These are phyloP conservation scores for Corythucha ciliata DNA, from an alignment of 2,888 invertebrate genomes.

Conservation along the genomic window DNA sequence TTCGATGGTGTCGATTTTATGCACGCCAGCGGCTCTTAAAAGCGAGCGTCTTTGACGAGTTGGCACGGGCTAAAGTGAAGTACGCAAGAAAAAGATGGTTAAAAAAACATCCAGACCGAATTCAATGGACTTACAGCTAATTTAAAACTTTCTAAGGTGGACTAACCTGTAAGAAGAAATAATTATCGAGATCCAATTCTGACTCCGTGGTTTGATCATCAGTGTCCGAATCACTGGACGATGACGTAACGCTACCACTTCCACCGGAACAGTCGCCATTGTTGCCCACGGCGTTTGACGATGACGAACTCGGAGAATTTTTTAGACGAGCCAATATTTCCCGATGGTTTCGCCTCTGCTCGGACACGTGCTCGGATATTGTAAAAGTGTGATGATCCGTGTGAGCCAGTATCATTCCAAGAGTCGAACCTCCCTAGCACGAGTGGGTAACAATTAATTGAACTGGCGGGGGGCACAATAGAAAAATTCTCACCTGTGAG, in stretches of 20 bases:
- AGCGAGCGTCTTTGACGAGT: constrained; percentile 81
- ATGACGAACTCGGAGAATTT: constrained; percentile 40
- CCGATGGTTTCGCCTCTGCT: constrained; percentile 77
- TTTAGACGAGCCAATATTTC: constrained; percentile 65
- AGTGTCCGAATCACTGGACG: constrained; percentile 69
- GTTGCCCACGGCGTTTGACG: constrained; percentile 35
- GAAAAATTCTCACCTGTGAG: constrained; percentile 45
- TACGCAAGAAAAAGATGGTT: neutral
- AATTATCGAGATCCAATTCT: constrained; percentile 79
- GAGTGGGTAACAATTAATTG: too few species aligned
- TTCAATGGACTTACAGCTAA: neutral
- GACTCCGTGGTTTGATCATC: constrained; percentile 75
- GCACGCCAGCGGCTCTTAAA: constrained; percentile 82
- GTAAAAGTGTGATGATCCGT: constrained; percentile 67
- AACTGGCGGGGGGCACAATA: too few species aligned
- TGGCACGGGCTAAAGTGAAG: constrained; percentile 65
- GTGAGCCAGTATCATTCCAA: constrained; percentile 69
- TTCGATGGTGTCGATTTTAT: constrained; percentile 85
- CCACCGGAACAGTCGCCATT: too few species aligned
- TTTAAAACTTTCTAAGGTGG: neutral
- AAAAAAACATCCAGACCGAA: neutral
- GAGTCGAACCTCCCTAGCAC: constrained; percentile 70
- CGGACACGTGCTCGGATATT: constrained; percentile 76
- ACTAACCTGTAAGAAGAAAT: constrained; percentile 60
- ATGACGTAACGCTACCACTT: constrained; percentile 49